Conservation (phyloP, 2,113 vertebrate genomes). For the Urocitellus parryii region DNA sequence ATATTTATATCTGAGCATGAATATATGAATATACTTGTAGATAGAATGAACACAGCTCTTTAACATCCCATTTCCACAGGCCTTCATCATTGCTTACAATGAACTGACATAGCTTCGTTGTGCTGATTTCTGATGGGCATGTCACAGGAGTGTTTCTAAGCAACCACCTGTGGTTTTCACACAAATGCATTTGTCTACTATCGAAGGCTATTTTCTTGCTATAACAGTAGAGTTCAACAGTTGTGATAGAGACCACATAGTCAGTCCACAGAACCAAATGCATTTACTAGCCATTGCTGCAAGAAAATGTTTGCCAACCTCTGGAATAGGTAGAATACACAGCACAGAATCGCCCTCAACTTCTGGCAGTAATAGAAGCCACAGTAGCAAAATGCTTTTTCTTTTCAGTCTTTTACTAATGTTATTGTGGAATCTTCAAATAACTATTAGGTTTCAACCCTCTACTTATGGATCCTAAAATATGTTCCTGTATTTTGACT, state of each 20-base stretch:
- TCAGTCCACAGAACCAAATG: not conserved
- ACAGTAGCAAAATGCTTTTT: not conserved
- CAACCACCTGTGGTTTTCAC: not conserved
- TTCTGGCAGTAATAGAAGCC: not conserved
- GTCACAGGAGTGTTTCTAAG: not conserved
- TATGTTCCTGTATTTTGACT: not conserved
- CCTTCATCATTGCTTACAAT: not conserved
- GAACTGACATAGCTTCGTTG: not conserved
- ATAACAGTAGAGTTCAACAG: not conserved
- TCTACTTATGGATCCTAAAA: not conserved
- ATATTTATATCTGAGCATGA: fast-evolving
- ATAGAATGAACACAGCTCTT: not conserved
- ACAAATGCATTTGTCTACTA: not conserved
- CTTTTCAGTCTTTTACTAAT: not conserved
- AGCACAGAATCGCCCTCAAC: not conserved
- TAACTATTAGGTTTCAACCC: not conserved
- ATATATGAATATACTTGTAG: not conserved
- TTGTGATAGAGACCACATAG: not conserved
- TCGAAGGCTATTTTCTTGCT: not conserved
- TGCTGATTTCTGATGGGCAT: not conserved
- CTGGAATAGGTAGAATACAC: not conserved
- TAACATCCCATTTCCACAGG: not conserved
- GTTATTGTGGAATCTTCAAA: not conserved
- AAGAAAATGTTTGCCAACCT: not conserved
- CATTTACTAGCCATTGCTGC: not conserved